phyloP scores from a whole-genome alignment of 2,888 invertebrate genomes.

The Watsonalla binaria region DNA sequence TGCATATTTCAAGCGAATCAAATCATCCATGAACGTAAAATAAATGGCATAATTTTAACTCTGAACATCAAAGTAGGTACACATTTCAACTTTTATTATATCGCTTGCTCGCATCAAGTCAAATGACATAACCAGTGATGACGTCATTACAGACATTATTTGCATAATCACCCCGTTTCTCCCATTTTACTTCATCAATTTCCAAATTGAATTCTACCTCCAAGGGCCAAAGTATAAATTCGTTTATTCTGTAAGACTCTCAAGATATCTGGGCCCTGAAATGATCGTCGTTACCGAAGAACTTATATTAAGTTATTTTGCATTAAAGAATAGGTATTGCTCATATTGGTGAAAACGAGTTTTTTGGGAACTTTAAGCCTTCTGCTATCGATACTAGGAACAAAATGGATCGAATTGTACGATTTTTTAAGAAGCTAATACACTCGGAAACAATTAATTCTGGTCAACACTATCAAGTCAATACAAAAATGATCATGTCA shows the following conservation, averaged over 20 bases:
- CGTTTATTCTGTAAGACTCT: constrained; percentile 11
- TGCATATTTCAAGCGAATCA: background rate
- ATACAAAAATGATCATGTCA: too few relatives aligned
- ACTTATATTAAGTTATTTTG: constrained; percentile 44
- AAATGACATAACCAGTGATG: constrained; percentile 57
- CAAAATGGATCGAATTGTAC: too few relatives aligned
- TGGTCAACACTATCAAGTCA: too few relatives aligned
- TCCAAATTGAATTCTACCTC: constrained; percentile 21
- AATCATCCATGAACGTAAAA: constrained; percentile 9
- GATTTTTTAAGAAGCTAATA: too few relatives aligned
- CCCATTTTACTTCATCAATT: constrained; percentile 19
- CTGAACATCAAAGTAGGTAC: constrained; percentile 22
- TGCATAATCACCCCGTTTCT: constrained; percentile 53
- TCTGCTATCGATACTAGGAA: background rate
- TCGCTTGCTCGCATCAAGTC: constrained; percentile 48
- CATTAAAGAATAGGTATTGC: constrained; percentile 40
- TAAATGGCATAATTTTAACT: constrained; percentile 25
- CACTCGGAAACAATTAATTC: too few relatives aligned
- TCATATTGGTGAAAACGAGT: constrained; percentile 14
- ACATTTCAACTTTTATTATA: constrained; percentile 53
- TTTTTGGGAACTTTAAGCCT: constrained; percentile 4
- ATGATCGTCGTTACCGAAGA: constrained; percentile 33
- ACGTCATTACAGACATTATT: constrained; percentile 58
- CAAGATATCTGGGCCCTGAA: constrained; percentile 22
- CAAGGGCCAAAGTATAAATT: constrained; percentile 16